Conservation (phyloP, 2,888 invertebrate species). For the Cryptosula pallasiana region DNA sequence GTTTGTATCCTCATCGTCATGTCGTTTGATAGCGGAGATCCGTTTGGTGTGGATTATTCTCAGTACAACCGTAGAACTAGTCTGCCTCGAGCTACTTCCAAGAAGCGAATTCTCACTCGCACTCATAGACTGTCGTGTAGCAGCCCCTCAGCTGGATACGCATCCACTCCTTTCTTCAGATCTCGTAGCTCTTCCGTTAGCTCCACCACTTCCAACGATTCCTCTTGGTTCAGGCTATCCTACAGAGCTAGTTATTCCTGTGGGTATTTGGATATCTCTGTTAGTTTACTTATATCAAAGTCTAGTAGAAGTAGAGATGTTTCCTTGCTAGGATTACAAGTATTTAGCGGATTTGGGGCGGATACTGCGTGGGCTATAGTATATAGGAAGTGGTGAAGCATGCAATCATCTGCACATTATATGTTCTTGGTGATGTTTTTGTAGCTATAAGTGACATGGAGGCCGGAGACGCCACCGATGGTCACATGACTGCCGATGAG, state of each 20-base stretch:
- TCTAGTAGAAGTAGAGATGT: no score
- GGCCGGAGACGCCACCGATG: constrained; percentile 9
- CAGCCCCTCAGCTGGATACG: background rate
- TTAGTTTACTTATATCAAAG: no score
- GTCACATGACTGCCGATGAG: constrained; percentile 61
- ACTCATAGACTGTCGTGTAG: background rate
- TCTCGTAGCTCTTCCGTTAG: constrained; percentile 18
- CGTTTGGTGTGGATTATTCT: constrained; percentile 14
- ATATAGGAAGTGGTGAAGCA: no score
- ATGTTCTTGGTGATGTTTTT: background rate
- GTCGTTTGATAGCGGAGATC: background rate
- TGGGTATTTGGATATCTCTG: background rate
- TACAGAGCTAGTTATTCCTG: constrained; percentile 4
- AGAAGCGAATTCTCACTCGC: background rate
- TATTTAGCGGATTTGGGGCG: no score
- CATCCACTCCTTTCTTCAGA: background rate
- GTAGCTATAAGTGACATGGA: constrained; percentile 16
- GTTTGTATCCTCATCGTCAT: background rate
- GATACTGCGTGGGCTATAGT: no score
- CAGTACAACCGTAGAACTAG: background rate
- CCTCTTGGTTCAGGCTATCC: background rate
- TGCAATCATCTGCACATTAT: no score
- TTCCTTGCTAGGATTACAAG: no score
- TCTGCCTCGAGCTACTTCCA: background rate
- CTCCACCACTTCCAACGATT: background rate